Evolutionary conservation across 2,113 vertebrate species (phyloP), one percentile per base, ranked within the genome.

Genomic region (Phalacrocorax pelagicus): DNA sequence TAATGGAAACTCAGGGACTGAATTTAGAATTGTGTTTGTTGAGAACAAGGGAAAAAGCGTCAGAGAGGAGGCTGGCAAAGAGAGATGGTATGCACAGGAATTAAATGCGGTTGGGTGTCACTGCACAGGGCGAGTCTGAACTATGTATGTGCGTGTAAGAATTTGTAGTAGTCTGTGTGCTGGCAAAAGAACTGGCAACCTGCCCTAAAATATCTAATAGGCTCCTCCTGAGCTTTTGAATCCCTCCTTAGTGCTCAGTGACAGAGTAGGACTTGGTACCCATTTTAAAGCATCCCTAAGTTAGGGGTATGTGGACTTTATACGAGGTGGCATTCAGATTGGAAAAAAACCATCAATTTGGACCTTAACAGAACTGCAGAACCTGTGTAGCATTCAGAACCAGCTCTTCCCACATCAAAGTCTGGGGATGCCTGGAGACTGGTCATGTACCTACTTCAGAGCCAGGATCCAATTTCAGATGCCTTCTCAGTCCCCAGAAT

Each of bases 81-180:
- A 49, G 96, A 75, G 82, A 88, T 88, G 91, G 96, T 96, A 95
- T 96, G 96, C 72, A 77, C 54, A 27, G 96, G 96, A 96, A 96
- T 97, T 91, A 96, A 95, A 92, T 86, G 94, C 2, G 63, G 95
- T 93, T 84, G 96, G 74, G 96, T 97, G 96, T 96, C 97, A 95
- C 92, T 92, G 92, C 2, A 5, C 91, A 90, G 95, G 94, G 91
- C 96, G 78, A 97, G 97, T 97, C 95, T 96, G 78, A 97, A 91
- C 94, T 72, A 72, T 75, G 91, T 58, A 94, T 94, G 79, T 97
- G 93, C 95, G 67, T 97, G 97, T 94, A 94, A 97, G 95, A 95
- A 95, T 97, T 80, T 96, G 96, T 81, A 96, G 95, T 66, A 96
- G 96, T 81, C 88, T 97, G 91, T 90, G 90, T 82, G 80, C 93